Conservation (phyloP, 1,140 invertebrate species). For the Grapholita molesta region DNA sequence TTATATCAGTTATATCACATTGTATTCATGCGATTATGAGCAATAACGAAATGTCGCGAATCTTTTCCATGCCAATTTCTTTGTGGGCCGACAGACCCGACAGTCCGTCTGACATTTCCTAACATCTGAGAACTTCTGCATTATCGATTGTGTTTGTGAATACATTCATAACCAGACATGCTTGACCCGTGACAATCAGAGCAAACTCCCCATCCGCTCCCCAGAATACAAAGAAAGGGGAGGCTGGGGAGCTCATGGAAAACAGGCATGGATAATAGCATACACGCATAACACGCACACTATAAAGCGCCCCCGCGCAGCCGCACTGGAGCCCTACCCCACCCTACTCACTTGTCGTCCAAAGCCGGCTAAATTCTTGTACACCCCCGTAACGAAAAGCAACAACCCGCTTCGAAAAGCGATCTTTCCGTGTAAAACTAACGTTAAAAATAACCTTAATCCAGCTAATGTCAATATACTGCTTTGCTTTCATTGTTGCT, state of each 20-base stretch:
- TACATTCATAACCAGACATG: slow-evolving; percentile 41
- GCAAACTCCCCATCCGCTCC: slow-evolving; percentile 30
- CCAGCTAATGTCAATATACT: slow-evolving; percentile 39
- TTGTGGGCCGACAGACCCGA: slow-evolving; percentile 54
- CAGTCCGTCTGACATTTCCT: slow-evolving; percentile 69
- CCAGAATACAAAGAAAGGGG: slow-evolving; percentile 21
- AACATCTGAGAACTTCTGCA: slow-evolving; percentile 57
- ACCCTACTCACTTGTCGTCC: slow-evolving; percentile 56
- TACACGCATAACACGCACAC: slow-evolving; percentile 62
- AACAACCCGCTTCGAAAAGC: slow-evolving; percentile 56
- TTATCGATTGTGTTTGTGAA: slow-evolving; percentile 74
- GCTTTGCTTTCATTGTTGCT: slow-evolving; percentile 62
- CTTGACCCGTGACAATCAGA: slow-evolving; percentile 38
- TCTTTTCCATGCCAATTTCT: slow-evolving; percentile 24
- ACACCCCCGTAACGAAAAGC: slow-evolving; percentile 61
- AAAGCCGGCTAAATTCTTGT: slow-evolving; percentile 67
- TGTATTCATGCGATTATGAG: background rate
- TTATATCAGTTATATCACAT: too few relatives aligned
- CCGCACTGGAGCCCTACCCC: slow-evolving; percentile 52
- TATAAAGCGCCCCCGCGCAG: slow-evolving; percentile 46
- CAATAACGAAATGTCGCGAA: background rate
- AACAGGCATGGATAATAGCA: slow-evolving; percentile 36
- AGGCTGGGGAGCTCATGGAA: slow-evolving; percentile 38
- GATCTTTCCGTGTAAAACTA: slow-evolving; percentile 38
- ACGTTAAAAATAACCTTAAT: slow-evolving; percentile 37